Evolutionary conservation across 2,113 vertebrate species (phyloP), one percentile per base, ranked within the genome.

Genomic region (Seriola quinqueradiata): DNA sequence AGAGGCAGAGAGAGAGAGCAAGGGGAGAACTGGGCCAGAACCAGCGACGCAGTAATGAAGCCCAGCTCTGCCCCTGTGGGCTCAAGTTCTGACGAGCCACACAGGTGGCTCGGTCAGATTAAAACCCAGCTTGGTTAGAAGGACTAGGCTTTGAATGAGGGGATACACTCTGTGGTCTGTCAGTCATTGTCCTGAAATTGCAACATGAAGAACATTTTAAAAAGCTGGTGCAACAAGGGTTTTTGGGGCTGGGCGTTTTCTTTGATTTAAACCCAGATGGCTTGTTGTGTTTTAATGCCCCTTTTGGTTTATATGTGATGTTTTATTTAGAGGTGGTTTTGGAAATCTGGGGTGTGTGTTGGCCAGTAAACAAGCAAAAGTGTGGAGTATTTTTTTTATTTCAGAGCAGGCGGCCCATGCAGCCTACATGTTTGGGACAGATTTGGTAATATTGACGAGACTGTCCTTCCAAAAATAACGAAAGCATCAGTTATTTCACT

Each of bases 31-130:
- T 89, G 89, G 79, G 90, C 91, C 91, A 89, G 88, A 92, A 92
- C 92, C 90, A 90, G 91, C 82, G 17, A 90, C 75, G 70, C 87
- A 86, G 90, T 95, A 94, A 94, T 94, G 91, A 94, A 92, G 93
- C 91, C 89, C 88, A 87, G 85, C 92, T 86, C 90, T 90, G 92
- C 90, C 91, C 92, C 83, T n/a, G 85, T 90, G 93, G 92, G 89
- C 89, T 86, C 59, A 59, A 90, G 91, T 96, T 93, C 93, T 94
- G 92, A 95, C 87, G 86, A 86, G 87, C 87, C 90, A 93, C 92
- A 93, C 93, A 94, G 94, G 93, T 94, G 92, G 94, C 77, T 76
- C 25, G 80, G 83, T 91, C 91, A 94, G 91, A 95, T 95, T 94
- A 95, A 94, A 94, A 89, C 89, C 70, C 82, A 65, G 78, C 68